Base-by-base conservation (phyloP, 2,113 vertebrate genomes). In the Myrmophylax atrothorax region DNA sequence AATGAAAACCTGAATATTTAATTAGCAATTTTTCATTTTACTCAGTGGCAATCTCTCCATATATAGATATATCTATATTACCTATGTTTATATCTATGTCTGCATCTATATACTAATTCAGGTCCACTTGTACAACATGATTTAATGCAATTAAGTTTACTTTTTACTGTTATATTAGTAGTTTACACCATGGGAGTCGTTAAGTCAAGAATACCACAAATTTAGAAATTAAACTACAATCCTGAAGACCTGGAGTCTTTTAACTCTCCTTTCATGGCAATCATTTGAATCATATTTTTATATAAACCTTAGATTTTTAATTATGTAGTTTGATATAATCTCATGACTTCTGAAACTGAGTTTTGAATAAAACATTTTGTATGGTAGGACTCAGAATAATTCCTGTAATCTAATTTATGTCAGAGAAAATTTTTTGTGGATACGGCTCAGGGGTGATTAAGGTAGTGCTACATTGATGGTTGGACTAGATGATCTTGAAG, bases 11-110 rank as follows among this genome's bases (percentile, higher is more conserved):
- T 78, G 55, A 89, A 82, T 91, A 84, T 87, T 38, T 89, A 76
- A 74, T 56, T 53, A 73, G 60, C 24, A 63, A 28, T 59, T 81
- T 95, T 97, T 92, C 35, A 90, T 95, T 95, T 86, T 58, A 62
- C n/a, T 84, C 42, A 1, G 2, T 37, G 24, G 1, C 3, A 84
- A 19, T 69, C 15, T 84, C 20, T 64, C 18, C 7, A 35, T 26
- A 15, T 38, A 40, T 24, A 25, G 5, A 20, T 26, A 5, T 15
- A 20, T 31, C 9, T 40, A 4, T 17, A 22, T 3, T 7, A 38
- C 25, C 8, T 52, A 4, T 38, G 14, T 20, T 15, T 35, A 13
- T 12, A 29, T 52, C 23, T 52, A 13, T 13, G 11, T 37, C 13
- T 52, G 3, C 29, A 19, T 35, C 8, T 69, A 6, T 22, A 18